These are phyloP conservation scores for Hoplodrina blanda DNA, from an alignment of 2,888 invertebrate genomes.

Conservation along the genomic window DNA sequence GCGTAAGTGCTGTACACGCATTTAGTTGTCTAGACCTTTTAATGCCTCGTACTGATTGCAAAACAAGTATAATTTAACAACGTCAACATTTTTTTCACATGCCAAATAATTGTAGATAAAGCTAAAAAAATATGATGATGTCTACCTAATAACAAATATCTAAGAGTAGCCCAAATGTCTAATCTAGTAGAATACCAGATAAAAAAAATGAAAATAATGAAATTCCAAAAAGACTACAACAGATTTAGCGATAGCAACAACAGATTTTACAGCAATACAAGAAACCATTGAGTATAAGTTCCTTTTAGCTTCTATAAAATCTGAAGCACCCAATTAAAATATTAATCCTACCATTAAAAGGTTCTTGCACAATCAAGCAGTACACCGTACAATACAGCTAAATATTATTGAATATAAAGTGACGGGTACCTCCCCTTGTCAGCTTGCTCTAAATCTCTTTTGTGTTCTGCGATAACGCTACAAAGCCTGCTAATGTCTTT, in stretches of 20 bases:
- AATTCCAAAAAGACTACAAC: neutral
- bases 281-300: too few species aligned
- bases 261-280: constrained; percentile 7
- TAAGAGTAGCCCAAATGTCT: neutral
- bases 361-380: constrained; percentile 45
- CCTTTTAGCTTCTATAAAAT: neutral
- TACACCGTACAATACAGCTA: constrained; percentile 60
- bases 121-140: too few species aligned
- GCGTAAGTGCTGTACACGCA: constrained; percentile 85
- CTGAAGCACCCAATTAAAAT: constrained; percentile 52
- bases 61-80: constrained; percentile 34
- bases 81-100: too few species aligned
- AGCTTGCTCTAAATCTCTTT: constrained; percentile 85
- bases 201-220: neutral
- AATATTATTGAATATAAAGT: constrained; percentile 80
- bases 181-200: neutral
- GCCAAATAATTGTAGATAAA: too few species aligned
- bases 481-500: constrained; percentile 90
- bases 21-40: constrained; percentile 70
- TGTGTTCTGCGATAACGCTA: constrained; percentile 88
- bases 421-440: constrained; percentile 77
- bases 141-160: neutral
- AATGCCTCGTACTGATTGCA: constrained; percentile 50
- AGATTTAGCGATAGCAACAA: neutral
- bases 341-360: constrained; percentile 53